Evolutionary conservation across 1,140 invertebrate genomes (phyloP).

Genomic region (Microplitis demolitor): DNA sequence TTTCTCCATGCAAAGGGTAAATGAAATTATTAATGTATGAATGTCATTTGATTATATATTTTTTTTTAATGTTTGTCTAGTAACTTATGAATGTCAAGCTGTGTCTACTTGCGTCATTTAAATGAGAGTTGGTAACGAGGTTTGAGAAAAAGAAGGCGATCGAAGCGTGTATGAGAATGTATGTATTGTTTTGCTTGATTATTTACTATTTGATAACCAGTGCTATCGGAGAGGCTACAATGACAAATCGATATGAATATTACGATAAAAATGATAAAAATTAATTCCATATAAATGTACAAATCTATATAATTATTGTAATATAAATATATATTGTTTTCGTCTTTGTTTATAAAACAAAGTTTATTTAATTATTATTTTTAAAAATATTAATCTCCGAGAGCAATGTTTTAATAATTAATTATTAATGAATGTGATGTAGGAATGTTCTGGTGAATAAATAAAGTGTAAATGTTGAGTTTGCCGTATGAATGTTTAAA

Average conservation of each 20-base stretch:
- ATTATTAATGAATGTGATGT: conserved; percentile 10
- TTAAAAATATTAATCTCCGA: not conserved
- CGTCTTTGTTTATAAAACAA: too few relatives aligned
- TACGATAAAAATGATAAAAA: not conserved
- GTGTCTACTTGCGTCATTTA: conserved; percentile 6
- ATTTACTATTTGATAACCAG: conserved; percentile 9
- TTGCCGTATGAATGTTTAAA: not conserved
- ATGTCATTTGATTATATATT: not conserved
- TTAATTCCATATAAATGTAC: conserved; percentile 17
- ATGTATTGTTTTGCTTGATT: not conserved
- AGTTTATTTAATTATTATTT: not conserved
- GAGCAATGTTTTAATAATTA: not conserved
- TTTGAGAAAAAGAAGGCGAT: not conserved
- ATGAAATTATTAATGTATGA: conserved; percentile 7
- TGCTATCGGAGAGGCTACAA: conserved; percentile 11
- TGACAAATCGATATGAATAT: conserved; percentile 8
- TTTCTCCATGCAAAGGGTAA: conserved; percentile 24
- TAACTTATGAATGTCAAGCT: not conserved
- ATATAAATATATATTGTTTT: too few relatives aligned
- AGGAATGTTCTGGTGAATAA: not conserved
- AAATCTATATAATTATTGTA: conserved; percentile 3
- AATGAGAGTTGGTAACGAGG: not conserved
- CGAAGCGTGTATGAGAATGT: not conserved
- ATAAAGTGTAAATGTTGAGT: not conserved
- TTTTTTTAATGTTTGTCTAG: not conserved